Evolutionary conservation across 2,888 invertebrate genomes (phyloP), one percentile per base, ranked within the genome.

Genomic region (Diogma glabrata): DNA sequence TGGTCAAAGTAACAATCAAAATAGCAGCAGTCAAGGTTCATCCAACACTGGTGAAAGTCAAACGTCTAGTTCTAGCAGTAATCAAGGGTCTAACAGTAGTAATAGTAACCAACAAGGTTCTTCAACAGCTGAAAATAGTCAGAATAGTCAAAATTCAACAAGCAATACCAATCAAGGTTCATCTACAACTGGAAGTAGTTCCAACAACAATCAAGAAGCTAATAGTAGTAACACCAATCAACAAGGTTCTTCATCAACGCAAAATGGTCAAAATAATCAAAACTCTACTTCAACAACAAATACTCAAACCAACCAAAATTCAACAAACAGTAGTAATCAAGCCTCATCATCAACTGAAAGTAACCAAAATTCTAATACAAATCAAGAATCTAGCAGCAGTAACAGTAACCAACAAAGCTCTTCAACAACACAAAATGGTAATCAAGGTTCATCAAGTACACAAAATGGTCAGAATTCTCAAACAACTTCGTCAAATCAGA

Each of bases 51-150:
- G 16, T 24, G 19, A 14, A 3, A 22, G 24, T 5, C 4, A n/a
- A n/a, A 19, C 40, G 14, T 40, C 40, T 10, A 19, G 40, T 40
- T 40, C 40, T 12, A 52, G 52, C 3, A 53, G 38, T 54, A 54
- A 54, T 3, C 57, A 59, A 53, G 46, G 54, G 2, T 60, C 60
- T 7, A 45, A 50, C 3, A 54, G 24, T 50, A 51, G 53, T 24
- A 36, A 20, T 10, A 56, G 20, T 22, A 55, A 50, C 17, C 56
- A 53, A n/a, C 19, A 57, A 52, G 24, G 38, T 2, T 57, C 58
- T 2, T 51, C 33, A n/a, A n/a, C n/a, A n/a, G n/a, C n/a, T n/a
- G n/a, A n/a, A n/a, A n/a, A n/a, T n/a, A n/a, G n/a, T n/a, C n/a
- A n/a, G n/a, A n/a, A n/a, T n/a, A n/a, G n/a, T n/a, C 22, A 53